Percentiles rank a stretch among this genome's conserved stretches.
These are phyloP conservation scores for Holothuria glaberrima DNA, from an alignment of 35 echinoderm and acorn worm genomes.

Conservation along the genomic window DNA sequence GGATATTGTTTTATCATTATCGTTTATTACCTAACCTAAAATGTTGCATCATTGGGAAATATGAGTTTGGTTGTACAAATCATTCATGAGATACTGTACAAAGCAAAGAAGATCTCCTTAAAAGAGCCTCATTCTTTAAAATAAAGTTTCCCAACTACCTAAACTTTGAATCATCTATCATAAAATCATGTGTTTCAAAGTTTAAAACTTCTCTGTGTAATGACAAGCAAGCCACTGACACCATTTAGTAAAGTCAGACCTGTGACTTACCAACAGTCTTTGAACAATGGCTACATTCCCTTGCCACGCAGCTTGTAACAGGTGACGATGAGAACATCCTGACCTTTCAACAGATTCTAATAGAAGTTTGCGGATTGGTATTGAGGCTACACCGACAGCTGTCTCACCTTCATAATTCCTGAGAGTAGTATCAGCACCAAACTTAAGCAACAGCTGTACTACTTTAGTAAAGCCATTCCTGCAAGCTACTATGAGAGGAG, in stretches of 20 bases:
- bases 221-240: background rate
- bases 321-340: conserved; percentile 80
- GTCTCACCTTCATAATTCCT: conserved; percentile 81
- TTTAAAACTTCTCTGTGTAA: too few relatives aligned
- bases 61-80: too few relatives aligned
- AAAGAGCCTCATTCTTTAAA: too few relatives aligned
- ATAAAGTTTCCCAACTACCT: too few relatives aligned
- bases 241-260: background rate
- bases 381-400: conserved; percentile 74
- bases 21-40: too few relatives aligned
- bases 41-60: too few relatives aligned
- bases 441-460: conserved; percentile 85
- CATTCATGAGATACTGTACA: too few relatives aligned
- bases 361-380: conserved; percentile 50
- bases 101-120: too few relatives aligned
- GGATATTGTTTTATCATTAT: too few relatives aligned
- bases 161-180: too few relatives aligned
- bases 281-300: conserved; percentile 72
- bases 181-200: too few relatives aligned
- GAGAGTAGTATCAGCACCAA: conserved; percentile 87
- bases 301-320: conserved; percentile 97
- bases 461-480: conserved; percentile 74
- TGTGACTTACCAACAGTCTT: conserved; percentile 73
- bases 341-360: conserved; percentile 76
- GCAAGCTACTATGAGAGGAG: conserved; percentile 83